Percentiles rank a stretch among this genome's conserved stretches.
These are phyloP conservation scores for Nannoperca australis DNA, from an alignment of 2,797 vertebrate species.

Conservation along the genomic window DNA sequence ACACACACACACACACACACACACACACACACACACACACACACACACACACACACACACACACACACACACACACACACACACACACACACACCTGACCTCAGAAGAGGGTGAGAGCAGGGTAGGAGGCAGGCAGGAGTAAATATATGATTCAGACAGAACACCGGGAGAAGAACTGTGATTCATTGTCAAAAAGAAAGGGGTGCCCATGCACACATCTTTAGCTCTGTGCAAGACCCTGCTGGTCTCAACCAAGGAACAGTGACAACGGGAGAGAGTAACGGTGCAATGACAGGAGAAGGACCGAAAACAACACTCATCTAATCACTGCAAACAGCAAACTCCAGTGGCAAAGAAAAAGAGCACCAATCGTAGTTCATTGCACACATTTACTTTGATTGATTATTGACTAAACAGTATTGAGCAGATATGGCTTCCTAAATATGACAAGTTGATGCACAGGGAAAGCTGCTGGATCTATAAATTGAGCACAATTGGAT, in stretches of 20 bases:
- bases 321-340: background rate
- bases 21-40: slow-evolving; percentile 18
- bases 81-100: slow-evolving; percentile 37
- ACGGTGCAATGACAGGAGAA: background rate
- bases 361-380: no score
- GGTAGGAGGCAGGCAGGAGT: slow-evolving; percentile 45
- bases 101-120: slow-evolving; percentile 32
- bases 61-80: background rate
- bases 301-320: background rate
- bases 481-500: background rate
- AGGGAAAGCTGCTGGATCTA: background rate
- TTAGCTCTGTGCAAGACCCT: background rate
- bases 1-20: slow-evolving; percentile 29
- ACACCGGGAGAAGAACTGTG: background rate
- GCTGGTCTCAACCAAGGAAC: background rate
- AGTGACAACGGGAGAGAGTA: background rate
- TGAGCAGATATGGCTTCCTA: background rate
- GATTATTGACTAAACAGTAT: background rate
- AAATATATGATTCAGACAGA: slow-evolving; percentile 16
- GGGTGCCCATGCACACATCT: background rate
- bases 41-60: slow-evolving; percentile 11
- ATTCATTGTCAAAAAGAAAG: background rate
- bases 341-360: background rate
- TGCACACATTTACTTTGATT: background rate
- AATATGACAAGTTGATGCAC: no score